Evolutionary conservation across 53 echinoderm and acorn worm species (phyloP).

Genomic region (Patiria pectinifera): DNA sequence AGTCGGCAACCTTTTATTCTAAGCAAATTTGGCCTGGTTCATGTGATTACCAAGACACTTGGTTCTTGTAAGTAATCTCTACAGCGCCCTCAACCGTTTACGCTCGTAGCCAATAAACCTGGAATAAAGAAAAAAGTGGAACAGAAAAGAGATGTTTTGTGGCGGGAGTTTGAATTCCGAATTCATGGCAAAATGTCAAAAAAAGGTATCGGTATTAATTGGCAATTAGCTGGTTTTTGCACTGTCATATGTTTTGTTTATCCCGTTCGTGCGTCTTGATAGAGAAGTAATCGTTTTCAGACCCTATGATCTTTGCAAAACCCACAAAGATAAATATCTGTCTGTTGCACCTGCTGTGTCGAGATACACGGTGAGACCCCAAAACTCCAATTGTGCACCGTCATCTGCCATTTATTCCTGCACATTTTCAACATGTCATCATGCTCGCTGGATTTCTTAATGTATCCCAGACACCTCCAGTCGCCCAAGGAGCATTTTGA

Average conservation of each 20-base stretch:
- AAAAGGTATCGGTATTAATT: not conserved
- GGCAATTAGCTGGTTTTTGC: not conserved
- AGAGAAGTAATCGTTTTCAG: not conserved
- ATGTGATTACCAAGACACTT: no score
- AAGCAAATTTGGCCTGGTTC: no score
- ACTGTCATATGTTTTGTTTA: conserved; percentile 8
- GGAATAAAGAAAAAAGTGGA: no score
- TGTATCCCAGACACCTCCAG: conserved; percentile 20
- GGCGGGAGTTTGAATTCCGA: not conserved
- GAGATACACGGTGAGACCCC: not conserved
- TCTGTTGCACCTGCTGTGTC: not conserved
- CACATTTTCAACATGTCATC: conserved; percentile 40
- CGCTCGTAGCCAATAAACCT: not conserved
- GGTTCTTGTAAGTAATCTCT: no score
- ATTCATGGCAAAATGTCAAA: not conserved
- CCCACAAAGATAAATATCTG: not conserved
- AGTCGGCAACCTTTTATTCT: no score
- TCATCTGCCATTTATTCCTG: conserved; percentile 43
- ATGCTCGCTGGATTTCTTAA: not conserved
- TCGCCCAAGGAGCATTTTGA: conserved; percentile 36
- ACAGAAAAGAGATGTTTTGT: no score
- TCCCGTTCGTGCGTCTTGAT: not conserved
- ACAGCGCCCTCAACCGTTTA: not conserved
- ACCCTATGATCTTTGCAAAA: not conserved
- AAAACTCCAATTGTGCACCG: conserved; percentile 25